phyloP scores from a whole-genome alignment of 1,140 invertebrate genomes.

The Drosophila kohkoa region DNA sequence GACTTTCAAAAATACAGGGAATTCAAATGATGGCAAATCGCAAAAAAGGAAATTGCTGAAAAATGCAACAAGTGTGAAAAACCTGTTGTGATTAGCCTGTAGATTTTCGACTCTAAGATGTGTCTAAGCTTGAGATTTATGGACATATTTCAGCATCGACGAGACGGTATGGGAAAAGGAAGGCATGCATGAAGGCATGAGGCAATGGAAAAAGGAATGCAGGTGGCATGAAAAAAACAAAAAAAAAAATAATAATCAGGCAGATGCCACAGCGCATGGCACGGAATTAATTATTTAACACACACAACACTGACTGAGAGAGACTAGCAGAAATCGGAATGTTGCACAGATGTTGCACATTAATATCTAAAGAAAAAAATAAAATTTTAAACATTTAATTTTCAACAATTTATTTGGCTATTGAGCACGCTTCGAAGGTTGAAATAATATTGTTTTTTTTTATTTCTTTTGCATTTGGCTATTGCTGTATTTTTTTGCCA shows the following conservation, averaged over 20 bases:
- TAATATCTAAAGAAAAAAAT: conserved; percentile 31
- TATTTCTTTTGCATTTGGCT: background rate
- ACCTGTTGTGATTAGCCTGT: conserved; percentile 58
- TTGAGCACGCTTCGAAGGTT: conserved; percentile 67
- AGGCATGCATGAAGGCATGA: background rate
- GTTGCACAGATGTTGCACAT: conserved; percentile 71
- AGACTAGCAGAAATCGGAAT: conserved; percentile 49
- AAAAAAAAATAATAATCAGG: conserved; percentile 7
- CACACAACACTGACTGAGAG: conserved; percentile 7
- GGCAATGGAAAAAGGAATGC: conserved; percentile 27
- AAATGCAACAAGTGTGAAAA: conserved; percentile 42
- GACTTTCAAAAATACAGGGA: background rate
- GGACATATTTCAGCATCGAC: conserved; percentile 44
- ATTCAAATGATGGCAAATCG: conserved; percentile 27
- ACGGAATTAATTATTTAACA: conserved; percentile 71
- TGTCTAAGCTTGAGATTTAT: conserved; percentile 71
- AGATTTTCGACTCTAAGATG: conserved; percentile 45
- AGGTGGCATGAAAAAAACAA: conserved; percentile 27
- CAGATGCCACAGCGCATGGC: conserved; percentile 53
- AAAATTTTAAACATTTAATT: conserved; percentile 41
- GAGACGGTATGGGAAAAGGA: background rate
- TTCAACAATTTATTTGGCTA: conserved; percentile 58
- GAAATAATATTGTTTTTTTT: conserved; percentile 21
- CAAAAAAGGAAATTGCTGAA: conserved; percentile 29
- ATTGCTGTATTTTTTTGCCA: conserved; percentile 26